These are phyloP conservation scores for Upupa epops DNA, from an alignment of 2,113 vertebrate species.

Conservation along the genomic window DNA sequence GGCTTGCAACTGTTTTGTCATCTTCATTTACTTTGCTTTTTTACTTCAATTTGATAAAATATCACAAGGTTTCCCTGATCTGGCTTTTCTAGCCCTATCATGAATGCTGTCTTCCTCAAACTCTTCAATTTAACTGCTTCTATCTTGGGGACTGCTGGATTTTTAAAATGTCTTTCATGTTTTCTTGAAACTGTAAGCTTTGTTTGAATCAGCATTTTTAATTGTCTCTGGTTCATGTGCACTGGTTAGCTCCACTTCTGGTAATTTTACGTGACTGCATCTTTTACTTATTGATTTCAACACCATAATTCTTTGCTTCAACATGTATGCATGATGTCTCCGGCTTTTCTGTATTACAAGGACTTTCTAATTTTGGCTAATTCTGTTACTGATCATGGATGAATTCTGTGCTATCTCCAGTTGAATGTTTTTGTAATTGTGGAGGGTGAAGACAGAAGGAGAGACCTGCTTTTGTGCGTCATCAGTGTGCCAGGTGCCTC, in stretches of 20 bases:
- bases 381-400: neutral
- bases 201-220: neutral
- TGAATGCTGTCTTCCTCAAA: neutral
- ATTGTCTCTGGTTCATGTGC: neutral
- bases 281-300: neutral
- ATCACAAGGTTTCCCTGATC: neutral
- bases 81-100: neutral
- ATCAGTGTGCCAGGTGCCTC: too few species aligned
- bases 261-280: neutral
- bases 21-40: neutral
- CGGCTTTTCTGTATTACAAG: neutral
- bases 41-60: neutral
- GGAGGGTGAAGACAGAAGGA: too few species aligned
- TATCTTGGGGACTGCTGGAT: neutral
- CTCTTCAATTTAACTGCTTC: neutral
- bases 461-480: too few species aligned
- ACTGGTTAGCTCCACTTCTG: neutral
- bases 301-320: neutral
- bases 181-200: neutral
- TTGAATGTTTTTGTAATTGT: neutral
- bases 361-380: neutral
- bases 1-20: neutral
- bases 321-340: neutral
- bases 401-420: neutral
- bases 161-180: neutral